Evolutionary conservation across 2,797 vertebrate genomes (phyloP).

Genomic region (Cyprinella venusta): DNA sequence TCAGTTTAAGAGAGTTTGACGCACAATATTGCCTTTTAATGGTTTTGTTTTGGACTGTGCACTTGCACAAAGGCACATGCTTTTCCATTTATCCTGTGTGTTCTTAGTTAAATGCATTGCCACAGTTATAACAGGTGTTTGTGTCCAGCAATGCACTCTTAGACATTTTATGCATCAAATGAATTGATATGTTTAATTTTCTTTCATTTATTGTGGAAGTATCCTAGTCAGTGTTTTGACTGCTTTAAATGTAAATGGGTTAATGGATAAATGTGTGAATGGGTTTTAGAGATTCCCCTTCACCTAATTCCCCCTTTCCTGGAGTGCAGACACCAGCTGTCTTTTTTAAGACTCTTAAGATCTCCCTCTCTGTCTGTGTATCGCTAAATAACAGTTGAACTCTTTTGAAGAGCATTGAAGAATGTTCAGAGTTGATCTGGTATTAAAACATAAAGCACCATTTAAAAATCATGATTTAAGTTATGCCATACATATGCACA

Average conservation of each 20-base stretch:
- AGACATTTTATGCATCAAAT: too few relatives aligned
- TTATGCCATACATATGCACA: slow-evolving; percentile 32
- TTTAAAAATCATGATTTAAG: slow-evolving; percentile 5
- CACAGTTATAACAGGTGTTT: slow-evolving; percentile 45
- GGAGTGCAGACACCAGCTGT: slow-evolving; percentile 36
- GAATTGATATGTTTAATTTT: not conserved
- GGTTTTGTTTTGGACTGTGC: slow-evolving; percentile 53
- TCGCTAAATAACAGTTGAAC: not conserved
- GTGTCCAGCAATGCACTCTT: not conserved
- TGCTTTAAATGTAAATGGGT: slow-evolving; percentile 19
- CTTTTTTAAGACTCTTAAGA: slow-evolving; percentile 23
- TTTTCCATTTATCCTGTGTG: slow-evolving; percentile 46
- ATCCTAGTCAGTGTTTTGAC: not conserved
- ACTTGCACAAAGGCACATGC: slow-evolving; percentile 34
- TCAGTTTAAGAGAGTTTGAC: slow-evolving; percentile 37
- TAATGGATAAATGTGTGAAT: slow-evolving; percentile 1
- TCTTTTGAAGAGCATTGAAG: not conserved
- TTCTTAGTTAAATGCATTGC: slow-evolving; percentile 34
- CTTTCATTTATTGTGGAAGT: not conserved
- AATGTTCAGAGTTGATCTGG: not conserved
- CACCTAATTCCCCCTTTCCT: slow-evolving; percentile 33
- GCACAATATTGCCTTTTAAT: slow-evolving; percentile 50
- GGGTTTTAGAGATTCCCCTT: slow-evolving; percentile 16
- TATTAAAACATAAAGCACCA: not conserved
- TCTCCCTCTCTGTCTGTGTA: not conserved